A percentile compares a stretch with the other conserved stretches of the same genome.
These are phyloP conservation scores for Chrysomallon squamiferum DNA, from an alignment of 1,140 invertebrate genomes.

Conservation along the genomic window DNA sequence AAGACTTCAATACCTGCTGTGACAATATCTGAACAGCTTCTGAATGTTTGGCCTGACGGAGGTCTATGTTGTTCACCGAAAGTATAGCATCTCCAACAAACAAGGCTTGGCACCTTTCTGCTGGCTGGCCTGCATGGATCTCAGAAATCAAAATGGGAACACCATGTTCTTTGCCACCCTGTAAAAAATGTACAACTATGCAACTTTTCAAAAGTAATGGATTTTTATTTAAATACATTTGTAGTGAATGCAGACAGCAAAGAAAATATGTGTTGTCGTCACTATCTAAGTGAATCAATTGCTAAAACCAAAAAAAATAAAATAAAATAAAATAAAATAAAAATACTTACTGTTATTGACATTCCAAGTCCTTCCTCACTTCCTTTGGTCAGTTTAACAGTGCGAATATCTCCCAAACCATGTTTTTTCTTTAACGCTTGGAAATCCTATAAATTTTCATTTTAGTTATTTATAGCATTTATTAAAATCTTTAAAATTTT, in stretches of 20 bases:
- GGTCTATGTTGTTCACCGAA: conserved; percentile 78
- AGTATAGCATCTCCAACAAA: conserved; percentile 86
- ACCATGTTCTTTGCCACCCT: conserved; percentile 85
- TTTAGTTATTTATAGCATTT: too few relatives aligned
- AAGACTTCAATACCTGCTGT: conserved; percentile 61
- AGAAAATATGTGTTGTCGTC: too few relatives aligned
- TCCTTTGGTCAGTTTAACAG: conserved; percentile 68
- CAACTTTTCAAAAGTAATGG: not conserved
- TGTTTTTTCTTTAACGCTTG: conserved; percentile 58
- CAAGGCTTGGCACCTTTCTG: conserved; percentile 72
- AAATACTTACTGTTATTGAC: conserved; percentile 75
- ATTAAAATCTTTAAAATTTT: too few relatives aligned
- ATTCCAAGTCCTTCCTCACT: conserved; percentile 80
- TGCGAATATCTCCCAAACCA: conserved; percentile 64
- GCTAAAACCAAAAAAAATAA: too few relatives aligned
- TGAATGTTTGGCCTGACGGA: conserved; percentile 73
- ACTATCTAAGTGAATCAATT: too few relatives aligned
- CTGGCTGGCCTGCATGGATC: conserved; percentile 79
- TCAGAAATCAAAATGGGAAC: conserved; percentile 87
- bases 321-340: too few relatives aligned
- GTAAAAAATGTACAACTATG: conserved; percentile 10
- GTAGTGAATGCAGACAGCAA: too few relatives aligned
- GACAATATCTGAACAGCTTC: conserved; percentile 78
- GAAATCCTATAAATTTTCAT: conserved; percentile 60
- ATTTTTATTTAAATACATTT: too few relatives aligned